Conservation (phyloP, 1,140 invertebrate species). For the Periplaneta americana region DNA sequence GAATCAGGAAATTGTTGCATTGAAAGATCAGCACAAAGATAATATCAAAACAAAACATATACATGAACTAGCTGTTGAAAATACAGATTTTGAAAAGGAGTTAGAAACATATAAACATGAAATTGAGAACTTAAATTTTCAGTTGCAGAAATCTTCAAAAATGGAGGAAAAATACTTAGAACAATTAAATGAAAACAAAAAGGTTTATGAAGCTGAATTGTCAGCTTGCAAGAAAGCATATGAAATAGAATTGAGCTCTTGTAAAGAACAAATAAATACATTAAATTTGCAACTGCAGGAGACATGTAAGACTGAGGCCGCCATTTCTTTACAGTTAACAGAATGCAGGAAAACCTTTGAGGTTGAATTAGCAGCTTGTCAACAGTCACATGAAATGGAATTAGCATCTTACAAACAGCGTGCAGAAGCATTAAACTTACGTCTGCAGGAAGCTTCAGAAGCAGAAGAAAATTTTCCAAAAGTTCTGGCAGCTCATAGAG, state of each 20-base stretch:
- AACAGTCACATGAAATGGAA: constrained; percentile 22
- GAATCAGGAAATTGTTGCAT: neutral
- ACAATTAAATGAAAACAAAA: neutral
- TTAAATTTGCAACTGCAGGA: neutral
- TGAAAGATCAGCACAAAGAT: neutral
- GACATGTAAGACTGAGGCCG: neutral
- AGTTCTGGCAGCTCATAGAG: constrained; percentile 25
- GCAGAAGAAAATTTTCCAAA: neutral
- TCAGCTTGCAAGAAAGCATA: neutral
- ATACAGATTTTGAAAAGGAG: neutral
- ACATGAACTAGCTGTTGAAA: neutral
- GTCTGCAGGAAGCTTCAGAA: constrained; percentile 28
- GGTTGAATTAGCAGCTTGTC: neutral
- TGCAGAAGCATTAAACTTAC: constrained; percentile 26
- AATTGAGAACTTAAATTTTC: neutral
- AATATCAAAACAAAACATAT: neutral
- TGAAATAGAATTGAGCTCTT: neutral
- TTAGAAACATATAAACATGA: neutral
- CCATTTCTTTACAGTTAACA: neutral
- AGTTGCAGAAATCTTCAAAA: neutral
- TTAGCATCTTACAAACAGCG: constrained; percentile 31
- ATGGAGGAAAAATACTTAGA: neutral
- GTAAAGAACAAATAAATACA: neutral
- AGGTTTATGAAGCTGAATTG: neutral
- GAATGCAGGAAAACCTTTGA: neutral